Percentiles rank a stretch among this genome's conserved stretches.
These are phyloP conservation scores for Galaxea fascicularis DNA, from an alignment of 92 coral and sea anemone species.

Conservation along the genomic window DNA sequence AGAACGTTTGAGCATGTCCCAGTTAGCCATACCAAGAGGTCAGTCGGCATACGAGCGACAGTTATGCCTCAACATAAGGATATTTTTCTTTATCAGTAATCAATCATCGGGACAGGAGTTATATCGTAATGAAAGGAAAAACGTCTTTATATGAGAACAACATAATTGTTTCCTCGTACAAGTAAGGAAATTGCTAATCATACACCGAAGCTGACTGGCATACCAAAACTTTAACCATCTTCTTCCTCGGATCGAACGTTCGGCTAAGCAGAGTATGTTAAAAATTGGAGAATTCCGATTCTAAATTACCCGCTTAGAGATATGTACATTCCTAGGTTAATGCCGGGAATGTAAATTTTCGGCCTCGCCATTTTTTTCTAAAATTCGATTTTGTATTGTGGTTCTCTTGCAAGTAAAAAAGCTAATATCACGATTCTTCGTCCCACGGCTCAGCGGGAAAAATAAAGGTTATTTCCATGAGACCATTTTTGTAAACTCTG, in stretches of 20 bases:
- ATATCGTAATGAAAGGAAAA: not conserved
- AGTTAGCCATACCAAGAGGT: not conserved
- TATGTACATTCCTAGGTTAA: too few species aligned
- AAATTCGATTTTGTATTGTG: not conserved
- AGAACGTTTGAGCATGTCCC: not conserved
- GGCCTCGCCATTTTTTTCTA: not conserved
- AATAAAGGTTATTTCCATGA: not conserved
- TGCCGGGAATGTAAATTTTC: not conserved
- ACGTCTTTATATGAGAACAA: not conserved
- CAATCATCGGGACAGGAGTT: not conserved
- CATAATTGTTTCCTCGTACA: not conserved
- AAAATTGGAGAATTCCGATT: too few species aligned
- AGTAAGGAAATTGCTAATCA: not conserved
- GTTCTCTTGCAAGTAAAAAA: not conserved
- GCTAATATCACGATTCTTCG: constrained; percentile 2
- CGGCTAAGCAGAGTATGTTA: not conserved
- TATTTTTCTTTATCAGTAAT: too few species aligned
- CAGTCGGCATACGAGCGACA: too few species aligned
- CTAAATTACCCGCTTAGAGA: too few species aligned
- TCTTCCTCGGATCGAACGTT: not conserved
- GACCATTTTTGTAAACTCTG: not conserved
- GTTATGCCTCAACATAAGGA: too few species aligned
- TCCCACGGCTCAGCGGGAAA: constrained; percentile 29
- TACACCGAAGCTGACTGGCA: not conserved
- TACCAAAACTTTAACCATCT: not conserved